phyloP scores from a whole-genome alignment of 2,113 vertebrate genomes.

The Microtus richardsoni region DNA sequence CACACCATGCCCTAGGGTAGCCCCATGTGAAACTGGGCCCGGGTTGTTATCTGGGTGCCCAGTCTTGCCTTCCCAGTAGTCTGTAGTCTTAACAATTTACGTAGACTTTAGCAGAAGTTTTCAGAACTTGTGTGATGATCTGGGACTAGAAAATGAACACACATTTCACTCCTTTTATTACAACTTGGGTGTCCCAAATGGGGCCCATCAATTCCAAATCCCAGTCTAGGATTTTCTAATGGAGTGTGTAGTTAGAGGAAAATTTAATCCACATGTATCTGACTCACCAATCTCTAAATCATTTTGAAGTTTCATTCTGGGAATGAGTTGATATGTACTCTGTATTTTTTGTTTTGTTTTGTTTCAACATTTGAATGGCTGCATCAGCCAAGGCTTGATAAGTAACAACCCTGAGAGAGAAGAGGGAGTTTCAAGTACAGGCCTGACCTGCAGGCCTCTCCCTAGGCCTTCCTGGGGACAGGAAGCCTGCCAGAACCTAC shows the following conservation, averaged over 20 bases:
- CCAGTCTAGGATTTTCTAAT: slow-evolving; percentile 55
- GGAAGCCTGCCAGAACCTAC: background rate
- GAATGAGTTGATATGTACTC: slow-evolving; percentile 44
- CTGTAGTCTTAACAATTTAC: background rate
- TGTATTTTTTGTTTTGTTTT: background rate
- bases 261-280: slow-evolving; percentile 59
- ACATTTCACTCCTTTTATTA: background rate
- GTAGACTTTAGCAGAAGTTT: background rate
- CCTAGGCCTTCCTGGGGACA: background rate
- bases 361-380: background rate
- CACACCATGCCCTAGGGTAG: background rate
- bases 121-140: background rate
- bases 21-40: background rate
- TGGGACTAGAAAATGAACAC: background rate
- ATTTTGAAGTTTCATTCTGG: slow-evolving; percentile 59
- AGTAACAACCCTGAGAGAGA: background rate
- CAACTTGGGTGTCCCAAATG: slow-evolving; percentile 39
- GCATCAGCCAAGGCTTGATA: slow-evolving; percentile 26
- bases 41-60: background rate
- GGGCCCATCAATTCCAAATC: slow-evolving; percentile 28
- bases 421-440: background rate
- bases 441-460: background rate
- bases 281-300: slow-evolving; percentile 63
- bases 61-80: background rate
- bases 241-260: slow-evolving; percentile 42